Conservation (phyloP, 2,797 vertebrate genomes). For the Gymnoscopelus microlampas region DNA sequence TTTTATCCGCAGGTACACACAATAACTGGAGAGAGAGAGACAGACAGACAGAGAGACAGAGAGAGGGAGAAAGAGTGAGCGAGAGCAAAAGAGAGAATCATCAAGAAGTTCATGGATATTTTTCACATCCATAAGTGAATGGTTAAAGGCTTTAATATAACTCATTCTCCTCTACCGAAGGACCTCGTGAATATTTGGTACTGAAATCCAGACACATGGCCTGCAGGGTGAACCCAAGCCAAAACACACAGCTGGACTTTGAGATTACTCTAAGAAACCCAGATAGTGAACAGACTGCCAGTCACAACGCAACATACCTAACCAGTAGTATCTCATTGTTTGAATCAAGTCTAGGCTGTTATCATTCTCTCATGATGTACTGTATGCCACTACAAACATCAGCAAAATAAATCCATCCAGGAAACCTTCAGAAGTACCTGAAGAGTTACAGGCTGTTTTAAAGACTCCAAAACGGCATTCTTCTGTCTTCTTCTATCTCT, state of each 20-base stretch:
- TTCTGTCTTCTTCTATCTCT: background rate
- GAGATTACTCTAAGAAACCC: background rate
- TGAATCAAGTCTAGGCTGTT: background rate
- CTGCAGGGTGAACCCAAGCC: background rate
- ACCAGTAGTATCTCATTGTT: background rate
- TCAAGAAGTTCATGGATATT: too few species aligned
- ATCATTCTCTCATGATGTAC: slow-evolving; percentile 8
- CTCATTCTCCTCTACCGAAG: slow-evolving; percentile 1
- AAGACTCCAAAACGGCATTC: background rate
- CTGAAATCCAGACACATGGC: background rate
- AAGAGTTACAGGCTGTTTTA: slow-evolving; percentile 2
- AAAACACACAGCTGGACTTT: slow-evolving; percentile 12
- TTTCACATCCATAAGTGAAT: background rate
- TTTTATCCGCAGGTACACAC: slow-evolving; percentile 84
- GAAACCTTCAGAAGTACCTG: slow-evolving; percentile 22
- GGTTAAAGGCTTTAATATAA: background rate
- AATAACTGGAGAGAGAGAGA: slow-evolving; percentile 78
- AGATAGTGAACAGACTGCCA: background rate
- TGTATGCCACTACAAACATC: slow-evolving; percentile 8
- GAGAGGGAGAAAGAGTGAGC: background rate
- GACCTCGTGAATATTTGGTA: slow-evolving; percentile 14
- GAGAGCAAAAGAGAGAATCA: background rate
- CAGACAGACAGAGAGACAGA: background rate
- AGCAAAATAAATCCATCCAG: background rate
- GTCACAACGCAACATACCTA: background rate